Base-by-base conservation (phyloP, 2,888 invertebrate genomes). In the Drosophila atroscutellata region DNA sequence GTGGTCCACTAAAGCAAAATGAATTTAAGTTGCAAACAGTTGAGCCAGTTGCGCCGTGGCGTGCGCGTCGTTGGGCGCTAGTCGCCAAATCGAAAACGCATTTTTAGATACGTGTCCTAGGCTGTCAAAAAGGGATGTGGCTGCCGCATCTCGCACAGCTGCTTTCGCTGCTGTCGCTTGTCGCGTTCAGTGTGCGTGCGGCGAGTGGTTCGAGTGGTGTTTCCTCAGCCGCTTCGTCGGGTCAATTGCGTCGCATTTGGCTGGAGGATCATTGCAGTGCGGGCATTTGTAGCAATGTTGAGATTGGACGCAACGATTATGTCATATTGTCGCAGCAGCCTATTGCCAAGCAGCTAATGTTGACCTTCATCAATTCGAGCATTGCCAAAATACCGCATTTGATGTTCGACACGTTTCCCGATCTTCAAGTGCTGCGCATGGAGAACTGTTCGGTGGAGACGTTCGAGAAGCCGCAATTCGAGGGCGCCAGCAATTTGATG, bases 361-460 rank as follows among this genome's bases (percentile, higher is more conserved):
- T 92, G 55, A 92, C 89, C 2, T 92, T 92, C 58, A 70, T 92
- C 45, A 92, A 92, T 55, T 92, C 92, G 59, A 88, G 85, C 45
- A 92, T 92, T 51, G 91, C 91, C 66, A 92, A 92, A 68, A 92
- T 92, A 66, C 92, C 92, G 37, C 92, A 92, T 52, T 68, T 92
- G 50, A 89, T 92, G 91, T 92, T 92, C 67, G 92, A 92, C 56
- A 92, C 92, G 2, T 92, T 92, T 79, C 92, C 92, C 34, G 92
- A 92, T 67, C 83, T 92, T 34, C 92, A 92, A 62, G 45, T 91
- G 65, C 73, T 92, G 28, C 92, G 91, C 61, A 91, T 92, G 87
- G 92, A 92, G 66, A 92, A 92, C 72, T 92, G 92, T 50, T 91
- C 92, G 18, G 65, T 92, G 73, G 92, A 92, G 65, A 80, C 87